These are phyloP conservation scores for Cetonia aurata DNA, from an alignment of 2,888 invertebrate species.

Conservation along the genomic window DNA sequence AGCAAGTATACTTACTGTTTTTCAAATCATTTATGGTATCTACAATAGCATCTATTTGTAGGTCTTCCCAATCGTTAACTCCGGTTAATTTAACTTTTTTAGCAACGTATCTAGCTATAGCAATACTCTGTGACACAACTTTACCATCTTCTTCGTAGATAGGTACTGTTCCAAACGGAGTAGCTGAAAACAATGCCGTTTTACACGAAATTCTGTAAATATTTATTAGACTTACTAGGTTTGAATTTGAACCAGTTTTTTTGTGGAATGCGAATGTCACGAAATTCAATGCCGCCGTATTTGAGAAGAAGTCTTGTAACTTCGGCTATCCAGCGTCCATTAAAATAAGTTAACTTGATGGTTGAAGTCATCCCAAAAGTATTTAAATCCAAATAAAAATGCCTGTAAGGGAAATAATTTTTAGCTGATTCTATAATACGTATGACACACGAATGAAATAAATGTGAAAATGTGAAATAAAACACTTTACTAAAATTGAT, in stretches of 20 bases:
- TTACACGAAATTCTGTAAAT: conserved; percentile 10
- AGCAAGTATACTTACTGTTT: conserved; percentile 61
- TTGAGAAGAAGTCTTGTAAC: conserved; percentile 71
- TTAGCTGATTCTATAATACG: too few relatives aligned
- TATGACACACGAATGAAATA: too few relatives aligned
- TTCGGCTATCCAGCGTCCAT: conserved; percentile 71
- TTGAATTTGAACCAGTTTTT: conserved; percentile 71
- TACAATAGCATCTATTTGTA: conserved; percentile 72
- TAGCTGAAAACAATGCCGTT: conserved; percentile 61
- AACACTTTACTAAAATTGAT: too few relatives aligned
- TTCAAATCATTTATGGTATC: conserved; percentile 73
- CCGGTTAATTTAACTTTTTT: conserved; percentile 71
- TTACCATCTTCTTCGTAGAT: conserved; percentile 74
- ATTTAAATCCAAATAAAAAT: not conserved
- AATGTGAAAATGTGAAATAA: too few relatives aligned
- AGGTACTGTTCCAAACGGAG: conserved; percentile 75
- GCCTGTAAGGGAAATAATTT: not conserved
- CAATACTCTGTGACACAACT: conserved; percentile 70
- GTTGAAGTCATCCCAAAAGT: conserved; percentile 9
- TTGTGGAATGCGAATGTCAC: conserved; percentile 69
- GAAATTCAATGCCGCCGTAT: conserved; percentile 70
- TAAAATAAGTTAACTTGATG: conserved; percentile 70
- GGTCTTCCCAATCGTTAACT: conserved; percentile 69
- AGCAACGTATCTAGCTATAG: conserved; percentile 74
- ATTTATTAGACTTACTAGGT: conserved; percentile 65